These are phyloP conservation scores for Brachionus koreanus DNA, from an alignment of 1,140 invertebrate species.

Conservation along the genomic window DNA sequence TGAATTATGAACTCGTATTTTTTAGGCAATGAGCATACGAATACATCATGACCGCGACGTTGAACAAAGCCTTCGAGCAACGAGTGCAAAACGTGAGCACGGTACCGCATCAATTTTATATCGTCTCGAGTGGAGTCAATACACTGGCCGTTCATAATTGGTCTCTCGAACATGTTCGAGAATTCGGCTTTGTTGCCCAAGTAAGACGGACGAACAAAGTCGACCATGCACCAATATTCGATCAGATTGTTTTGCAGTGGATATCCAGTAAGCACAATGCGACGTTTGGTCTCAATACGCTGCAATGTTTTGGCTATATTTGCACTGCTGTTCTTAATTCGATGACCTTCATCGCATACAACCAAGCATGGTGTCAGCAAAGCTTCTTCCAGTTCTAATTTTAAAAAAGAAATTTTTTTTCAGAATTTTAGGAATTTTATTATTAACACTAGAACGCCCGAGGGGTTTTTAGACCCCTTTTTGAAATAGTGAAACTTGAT, in stretches of 20 bases:
- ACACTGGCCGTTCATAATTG: slow-evolving; percentile 87
- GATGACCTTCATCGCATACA: slow-evolving; percentile 88
- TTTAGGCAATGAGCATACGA: not conserved
- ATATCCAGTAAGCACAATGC: slow-evolving; percentile 88
- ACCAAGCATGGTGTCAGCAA: slow-evolving; percentile 81
- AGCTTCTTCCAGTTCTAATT: slow-evolving; percentile 73
- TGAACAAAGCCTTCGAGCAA: slow-evolving; percentile 86
- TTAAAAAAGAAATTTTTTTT: not conserved
- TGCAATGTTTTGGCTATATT: slow-evolving; percentile 73
- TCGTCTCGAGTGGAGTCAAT: slow-evolving; percentile 82
- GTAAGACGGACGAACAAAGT: slow-evolving; percentile 89
- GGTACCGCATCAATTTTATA: slow-evolving; percentile 83
- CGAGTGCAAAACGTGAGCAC: slow-evolving; percentile 87
- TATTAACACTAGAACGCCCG: too few relatives aligned
- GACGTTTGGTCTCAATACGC: slow-evolving; percentile 68
- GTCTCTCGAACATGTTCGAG: slow-evolving; percentile 65
- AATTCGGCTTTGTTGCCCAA: slow-evolving; percentile 86
- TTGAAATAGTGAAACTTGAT: too few relatives aligned
- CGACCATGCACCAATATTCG: slow-evolving; percentile 84
- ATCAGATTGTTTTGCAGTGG: slow-evolving; percentile 89
- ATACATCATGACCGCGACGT: slow-evolving; percentile 39
- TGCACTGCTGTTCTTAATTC: slow-evolving; percentile 86
- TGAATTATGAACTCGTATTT: slow-evolving; percentile 42
- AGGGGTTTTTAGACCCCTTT: too few relatives aligned
- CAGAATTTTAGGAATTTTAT: too few relatives aligned